Evolutionary conservation across 2,113 vertebrate genomes (phyloP), one percentile per base, ranked within the genome.

Genomic region (Perca schrenkii): DNA sequence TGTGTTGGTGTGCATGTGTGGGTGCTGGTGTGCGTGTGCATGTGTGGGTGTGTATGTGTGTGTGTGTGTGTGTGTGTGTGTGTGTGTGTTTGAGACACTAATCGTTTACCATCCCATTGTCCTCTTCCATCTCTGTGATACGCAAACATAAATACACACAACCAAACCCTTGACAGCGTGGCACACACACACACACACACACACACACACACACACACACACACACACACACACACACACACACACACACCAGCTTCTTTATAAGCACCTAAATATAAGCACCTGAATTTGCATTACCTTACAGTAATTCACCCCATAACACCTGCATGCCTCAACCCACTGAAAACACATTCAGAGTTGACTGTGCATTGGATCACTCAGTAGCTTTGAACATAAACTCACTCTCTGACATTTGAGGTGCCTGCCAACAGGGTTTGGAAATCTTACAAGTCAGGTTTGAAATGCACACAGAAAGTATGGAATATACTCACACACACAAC

Each of bases 301-400:
- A 40, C 36, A 40, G 36, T 40, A 74, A 66, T 54, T 80, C 67
- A 87, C 47, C 70, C 15, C 46, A 15, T 31, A 78, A 74, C 79
- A 89, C 79, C 72, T 89, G 74, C 82, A 64, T 46, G 80, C 79
- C 79, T 74, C 83, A 82, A 79, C 86, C 85, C 79, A 86, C 60
- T 4, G 11, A 79, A 91, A 83, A 84, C 71, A 68, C 75, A 70
- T 75, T 78, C 34, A 78, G 40, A 15, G 47, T 50, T 84, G 66
- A 86, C 68, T 76, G 25, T 25, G 25, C 49, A 69, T 77, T 77
- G 12, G 36, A 85, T 86, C 54, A 64, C 77, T 56, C 22, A 53
- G 28, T 74, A 31, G n/a, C 68, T 85, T 63, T 71, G 53, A 82
- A 73, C 47, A 65, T 50, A 34, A 74, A 63, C 16, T 31, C n/a